A percentile compares a stretch with the other conserved stretches of the same genome.
phyloP scores from a whole-genome alignment of 2,888 invertebrate species.

The Corbicula japonica region DNA sequence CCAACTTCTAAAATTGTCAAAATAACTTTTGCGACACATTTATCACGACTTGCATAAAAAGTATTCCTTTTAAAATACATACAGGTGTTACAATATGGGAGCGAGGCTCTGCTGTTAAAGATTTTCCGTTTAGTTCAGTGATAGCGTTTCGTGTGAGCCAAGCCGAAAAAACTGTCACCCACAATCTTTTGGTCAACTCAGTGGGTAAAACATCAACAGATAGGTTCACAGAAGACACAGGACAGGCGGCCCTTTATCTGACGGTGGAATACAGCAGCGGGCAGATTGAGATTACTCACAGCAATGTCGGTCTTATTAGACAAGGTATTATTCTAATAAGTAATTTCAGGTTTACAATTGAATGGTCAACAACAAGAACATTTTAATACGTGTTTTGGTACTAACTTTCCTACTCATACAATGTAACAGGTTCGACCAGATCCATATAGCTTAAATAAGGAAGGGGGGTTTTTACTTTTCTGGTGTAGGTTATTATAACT shows the following conservation, averaged over 20 bases:
- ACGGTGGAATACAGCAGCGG: background rate
- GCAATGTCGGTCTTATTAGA: background rate
- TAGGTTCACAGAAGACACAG: background rate
- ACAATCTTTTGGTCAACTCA: background rate
- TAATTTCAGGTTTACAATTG: background rate
- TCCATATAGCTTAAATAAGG: too few species aligned
- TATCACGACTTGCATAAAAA: too few species aligned
- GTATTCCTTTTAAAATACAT: too few species aligned
- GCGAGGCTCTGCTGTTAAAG: background rate
- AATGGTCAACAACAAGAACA: too few species aligned
- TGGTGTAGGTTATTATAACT: too few species aligned
- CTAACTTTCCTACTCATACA: too few species aligned
- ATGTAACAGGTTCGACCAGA: too few species aligned
- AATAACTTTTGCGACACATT: too few species aligned
- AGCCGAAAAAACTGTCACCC: background rate
- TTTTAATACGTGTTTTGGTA: too few species aligned
- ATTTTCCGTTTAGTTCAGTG: slow-evolving; percentile 6
- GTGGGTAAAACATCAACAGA: background rate
- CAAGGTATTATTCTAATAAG: background rate
- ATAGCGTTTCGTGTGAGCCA: background rate
- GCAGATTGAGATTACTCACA: background rate
- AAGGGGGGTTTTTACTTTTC: too few species aligned
- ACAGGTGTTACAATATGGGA: slow-evolving; percentile 1
- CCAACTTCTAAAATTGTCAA: too few species aligned
- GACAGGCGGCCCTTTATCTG: background rate